phyloP scores from a whole-genome alignment of 1,140 invertebrate species.

The Pachypsylla venusta region DNA sequence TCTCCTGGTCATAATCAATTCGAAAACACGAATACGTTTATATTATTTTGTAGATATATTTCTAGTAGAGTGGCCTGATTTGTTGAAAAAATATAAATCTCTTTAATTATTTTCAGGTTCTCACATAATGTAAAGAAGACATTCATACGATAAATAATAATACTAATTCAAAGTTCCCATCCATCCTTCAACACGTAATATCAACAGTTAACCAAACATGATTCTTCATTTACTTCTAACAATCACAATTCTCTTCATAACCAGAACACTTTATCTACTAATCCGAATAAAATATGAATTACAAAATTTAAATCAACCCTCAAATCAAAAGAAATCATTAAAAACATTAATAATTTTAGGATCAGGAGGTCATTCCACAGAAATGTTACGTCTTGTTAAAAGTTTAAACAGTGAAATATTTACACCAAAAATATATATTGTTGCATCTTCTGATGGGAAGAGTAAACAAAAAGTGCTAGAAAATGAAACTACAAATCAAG shows the following conservation, averaged over 20 bases:
- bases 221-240: too few relatives aligned
- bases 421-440: constrained; percentile 54
- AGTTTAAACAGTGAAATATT: constrained; percentile 43
- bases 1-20: too few relatives aligned
- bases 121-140: too few relatives aligned
- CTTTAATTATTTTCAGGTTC: too few relatives aligned
- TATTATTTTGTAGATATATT: constrained; percentile 68
- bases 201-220: too few relatives aligned
- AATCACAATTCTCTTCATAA: too few relatives aligned
- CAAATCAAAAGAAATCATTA: constrained; percentile 3
- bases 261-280: not conserved
- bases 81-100: constrained; percentile 41
- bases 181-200: too few relatives aligned
- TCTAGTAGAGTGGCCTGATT: constrained; percentile 77
- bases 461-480: constrained; percentile 45
- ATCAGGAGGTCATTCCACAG: constrained; percentile 70
- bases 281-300: not conserved
- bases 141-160: too few relatives aligned
- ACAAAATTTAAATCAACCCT: not conserved
- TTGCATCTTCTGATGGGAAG: constrained; percentile 60
- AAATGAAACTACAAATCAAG: not conserved
- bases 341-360: constrained; percentile 41
- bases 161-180: too few relatives aligned
- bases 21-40: constrained; percentile 74
- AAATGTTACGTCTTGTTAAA: constrained; percentile 61